Base-by-base conservation (phyloP, 2,888 invertebrate species). In the Volucella inflata region DNA sequence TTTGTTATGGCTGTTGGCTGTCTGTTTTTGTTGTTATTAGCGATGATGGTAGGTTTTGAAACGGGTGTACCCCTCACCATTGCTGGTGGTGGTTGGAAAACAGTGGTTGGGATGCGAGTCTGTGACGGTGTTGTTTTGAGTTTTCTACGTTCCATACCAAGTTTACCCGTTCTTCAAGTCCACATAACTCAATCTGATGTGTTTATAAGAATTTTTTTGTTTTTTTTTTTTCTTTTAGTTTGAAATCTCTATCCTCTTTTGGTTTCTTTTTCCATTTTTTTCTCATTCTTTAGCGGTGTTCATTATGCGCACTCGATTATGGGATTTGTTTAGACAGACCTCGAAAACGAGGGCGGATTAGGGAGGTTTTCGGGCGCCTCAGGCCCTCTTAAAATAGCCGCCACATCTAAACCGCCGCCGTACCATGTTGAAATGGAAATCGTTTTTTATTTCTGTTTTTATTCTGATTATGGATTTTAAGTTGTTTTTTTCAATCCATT, bases 141-240 rank as follows among this genome's bases (percentile, higher is more conserved):
- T 46, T 76, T 21, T 68, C 57, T 21, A 65, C 40, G 17, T 8
- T 38, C 48, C 51, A 48, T 62, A 60, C 53, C 36, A 60, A 62
- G 51, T 51, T 30, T 17, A 17, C 44, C 38, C 17, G 14, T 67
- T 59, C 59, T 40, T 57, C 68, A 62, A 62, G 74, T 68, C 74
- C 68, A 75, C 46, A 62, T 53, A 62, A 50, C 53, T 53, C 74
- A 48, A 53, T 53, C 38, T n/a, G 42, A 62, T 68, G 62, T 80
- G 67, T 68, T 80, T 62, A 62, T 55, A 75, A 74, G 55, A 55
- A 55, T 53, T 53, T 46, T 44, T 1, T 30, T 0, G 4, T 30
- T 30, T 30, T 21, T 21, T 30, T 30, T 30, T 67, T 67, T 21
- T 21, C 4, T 30, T 30, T 30, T 30, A 1, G 30, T 30, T 30